Evolutionary conservation across 2,888 invertebrate species (phyloP).

Genomic region (Copidosoma aretas): DNA sequence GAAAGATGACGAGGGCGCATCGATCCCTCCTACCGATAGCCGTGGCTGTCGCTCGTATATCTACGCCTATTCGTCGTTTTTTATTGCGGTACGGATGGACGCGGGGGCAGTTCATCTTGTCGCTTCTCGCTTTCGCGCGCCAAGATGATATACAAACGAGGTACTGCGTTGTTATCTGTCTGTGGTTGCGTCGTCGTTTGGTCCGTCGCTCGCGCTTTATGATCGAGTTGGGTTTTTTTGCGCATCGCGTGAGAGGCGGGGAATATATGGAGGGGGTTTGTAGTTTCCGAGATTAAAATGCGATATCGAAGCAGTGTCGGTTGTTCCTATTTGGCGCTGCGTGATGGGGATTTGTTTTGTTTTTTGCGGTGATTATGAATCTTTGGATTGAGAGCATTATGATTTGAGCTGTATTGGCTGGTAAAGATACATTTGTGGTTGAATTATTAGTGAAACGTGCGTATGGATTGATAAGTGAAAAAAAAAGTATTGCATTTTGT

Average conservation of each 20-base stretch:
- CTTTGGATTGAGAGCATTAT: no score
- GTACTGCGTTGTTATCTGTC: background rate
- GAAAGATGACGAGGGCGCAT: constrained; percentile 18
- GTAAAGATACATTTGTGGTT: no score
- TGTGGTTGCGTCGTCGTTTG: background rate
- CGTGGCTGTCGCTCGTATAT: background rate
- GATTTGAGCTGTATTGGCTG: no score
- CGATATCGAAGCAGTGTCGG: background rate
- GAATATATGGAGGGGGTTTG: no score
- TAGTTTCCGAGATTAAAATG: background rate
- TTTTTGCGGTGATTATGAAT: no score
- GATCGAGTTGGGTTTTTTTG: background rate
- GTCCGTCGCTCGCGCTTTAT: background rate
- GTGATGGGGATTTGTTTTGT: no score
- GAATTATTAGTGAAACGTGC: no score
- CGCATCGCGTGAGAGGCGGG: no score
- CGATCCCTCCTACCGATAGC: constrained; percentile 20
- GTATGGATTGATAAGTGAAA: no score
- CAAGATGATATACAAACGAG: constrained; percentile 35
- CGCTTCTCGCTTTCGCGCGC: background rate
- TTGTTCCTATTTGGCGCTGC: no score
- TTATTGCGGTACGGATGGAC: constrained; percentile 20
- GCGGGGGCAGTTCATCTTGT: constrained; percentile 31
- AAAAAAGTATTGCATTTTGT: no score
- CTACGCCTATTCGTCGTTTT: constrained; percentile 11